Conservation (phyloP, 2,888 invertebrate genomes). For the Lysandra bellargus region DNA sequence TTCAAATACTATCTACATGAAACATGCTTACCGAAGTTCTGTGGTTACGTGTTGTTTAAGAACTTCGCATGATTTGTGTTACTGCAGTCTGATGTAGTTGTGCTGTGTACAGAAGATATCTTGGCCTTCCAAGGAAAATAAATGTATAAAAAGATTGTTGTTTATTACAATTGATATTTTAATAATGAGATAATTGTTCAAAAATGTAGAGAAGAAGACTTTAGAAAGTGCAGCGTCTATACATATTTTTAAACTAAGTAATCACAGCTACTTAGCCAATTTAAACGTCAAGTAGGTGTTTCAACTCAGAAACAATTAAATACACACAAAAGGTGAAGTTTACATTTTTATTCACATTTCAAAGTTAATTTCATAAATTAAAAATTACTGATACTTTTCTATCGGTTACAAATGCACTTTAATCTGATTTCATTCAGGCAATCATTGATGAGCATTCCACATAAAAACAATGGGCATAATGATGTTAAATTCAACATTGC, state of each 20-base stretch:
- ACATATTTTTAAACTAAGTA: too few relatives aligned
- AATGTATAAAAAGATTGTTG: background rate
- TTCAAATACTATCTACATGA: conserved; percentile 19
- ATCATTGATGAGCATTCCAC: background rate
- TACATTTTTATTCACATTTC: too few relatives aligned
- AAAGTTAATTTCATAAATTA: too few relatives aligned
- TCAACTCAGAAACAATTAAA: too few relatives aligned
- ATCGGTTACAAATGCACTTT: background rate
- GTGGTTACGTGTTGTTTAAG: conserved; percentile 13
- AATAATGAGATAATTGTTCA: too few relatives aligned
- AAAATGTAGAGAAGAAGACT: too few relatives aligned
- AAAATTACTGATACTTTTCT: background rate
- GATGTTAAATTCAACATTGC: conserved; percentile 37
- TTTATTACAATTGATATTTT: background rate
- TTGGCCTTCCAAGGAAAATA: background rate
- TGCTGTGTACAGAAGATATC: too few relatives aligned
- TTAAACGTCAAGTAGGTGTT: too few relatives aligned
- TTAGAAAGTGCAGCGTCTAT: too few relatives aligned
- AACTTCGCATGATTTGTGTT: background rate
- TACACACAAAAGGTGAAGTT: too few relatives aligned
- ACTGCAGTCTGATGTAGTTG: background rate
- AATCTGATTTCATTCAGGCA: background rate
- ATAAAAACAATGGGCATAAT: background rate
- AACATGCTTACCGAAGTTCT: conserved; percentile 6
- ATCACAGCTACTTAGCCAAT: too few relatives aligned